Base-by-base conservation (phyloP, 2,888 invertebrate genomes). In the Erannis defoliaria region DNA sequence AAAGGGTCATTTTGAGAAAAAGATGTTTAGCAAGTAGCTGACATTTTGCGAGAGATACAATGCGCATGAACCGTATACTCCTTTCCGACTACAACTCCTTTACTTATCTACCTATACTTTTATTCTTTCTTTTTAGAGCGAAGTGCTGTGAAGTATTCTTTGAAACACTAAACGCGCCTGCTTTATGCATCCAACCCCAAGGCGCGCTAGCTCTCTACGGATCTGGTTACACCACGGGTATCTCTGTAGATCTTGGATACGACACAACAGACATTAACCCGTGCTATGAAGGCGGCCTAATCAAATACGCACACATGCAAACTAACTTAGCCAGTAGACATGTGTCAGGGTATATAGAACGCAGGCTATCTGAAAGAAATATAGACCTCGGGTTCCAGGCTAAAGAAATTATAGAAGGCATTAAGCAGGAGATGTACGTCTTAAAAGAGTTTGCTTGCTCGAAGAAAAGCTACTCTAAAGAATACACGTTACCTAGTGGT, bases 61-160 rank as follows among this genome's bases (percentile, higher is more conserved):
- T n/a, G n/a, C n/a, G n/a, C n/a, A n/a, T n/a, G n/a, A n/a, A n/a
- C n/a, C n/a, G n/a, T n/a, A n/a, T n/a, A n/a, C n/a, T n/a, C n/a
- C n/a, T n/a, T n/a, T n/a, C n/a, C n/a, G n/a, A n/a, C 23, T 23
- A 5, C 5, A 23, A 4, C 3, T 23, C 2, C 5, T 23, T 4
- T 23, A 23, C 2, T 2, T 23, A 23, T 23, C 5, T 23, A 23
- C 23, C 5, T 4, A 4, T 2, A 23, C 5, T 4, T 23, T 23
- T 23, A 23, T 21, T 1, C 1, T 26, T 26, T 29, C 19, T 23
- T 56, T 62, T 0, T 84, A 90, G 91, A 72, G 69, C 80, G 5
- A 82, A 84, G 76, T 86, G 83, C 72, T 88, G 89, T 51, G 85
- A 92, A 68, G 74, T 90, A 37, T 86, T 89, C 58, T 90, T 90